Base-by-base conservation (phyloP, 2,888 invertebrate genomes). In the Plemyria rubiginata region DNA sequence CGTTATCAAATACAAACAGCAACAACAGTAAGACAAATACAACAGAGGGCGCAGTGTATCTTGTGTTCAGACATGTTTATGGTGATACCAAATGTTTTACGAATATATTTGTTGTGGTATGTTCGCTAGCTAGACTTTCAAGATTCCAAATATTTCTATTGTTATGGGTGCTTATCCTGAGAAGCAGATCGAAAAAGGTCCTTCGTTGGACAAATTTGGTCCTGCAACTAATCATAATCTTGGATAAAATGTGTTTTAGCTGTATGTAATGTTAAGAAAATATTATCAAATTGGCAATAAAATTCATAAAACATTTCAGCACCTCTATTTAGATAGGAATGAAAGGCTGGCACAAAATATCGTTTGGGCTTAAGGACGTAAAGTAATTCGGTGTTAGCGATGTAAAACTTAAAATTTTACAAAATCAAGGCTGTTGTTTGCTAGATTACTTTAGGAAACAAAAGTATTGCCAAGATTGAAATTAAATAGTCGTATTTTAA, bases 401-500 rank as follows among this genome's bases (percentile, higher is more conserved):
- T 70, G 65, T 72, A 73, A 68, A 70, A 70, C 71, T 74, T 67
- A 76, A 75, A 75, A 74, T 79, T n/a, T 77, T 75, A 76, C 71
- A 78, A 78, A 81, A 82, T 76, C 78, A 84, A 86, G 86, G 86
- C 86, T 85, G 85, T 79, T 77, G 76, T 78, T 81, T 79, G 80
- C 76, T 83, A 81, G 76, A 74, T 70, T 79, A 75, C 70, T 72
- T 71, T 79, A 68, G 66, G 71, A 79, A 70, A 71, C 60, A 66
- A 69, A 72, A 73, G 67, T 69, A 68, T 72, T 72, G 79, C 78
- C 75, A 76, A 79, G 73, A 73, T 76, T 71, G 70, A 71, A 63
- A 70, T 65, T 67, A 68, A 51, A 60, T 67, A 70, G 65, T 55
- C 49, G 43, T 70, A 65, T 45, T 55, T 36, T 62, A 65, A 60